phyloP scores from a whole-genome alignment of 2,888 invertebrate species.

The Agonum fuliginosum region DNA sequence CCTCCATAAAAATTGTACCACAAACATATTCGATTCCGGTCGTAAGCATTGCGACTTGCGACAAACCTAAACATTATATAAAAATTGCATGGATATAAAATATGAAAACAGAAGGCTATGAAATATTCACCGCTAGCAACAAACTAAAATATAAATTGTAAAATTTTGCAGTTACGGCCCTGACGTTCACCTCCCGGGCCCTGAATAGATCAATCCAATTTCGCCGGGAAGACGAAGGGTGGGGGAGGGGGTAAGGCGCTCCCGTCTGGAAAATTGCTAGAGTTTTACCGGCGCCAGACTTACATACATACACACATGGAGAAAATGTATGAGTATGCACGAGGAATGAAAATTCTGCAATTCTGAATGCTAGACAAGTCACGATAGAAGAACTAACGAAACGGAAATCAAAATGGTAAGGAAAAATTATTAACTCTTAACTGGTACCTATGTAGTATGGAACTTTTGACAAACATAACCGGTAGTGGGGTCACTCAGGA shows the following conservation, averaged over 20 bases:
- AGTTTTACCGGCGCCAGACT: conserved; percentile 52
- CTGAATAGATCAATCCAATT: conserved; percentile 59
- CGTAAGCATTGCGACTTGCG: conserved; percentile 7
- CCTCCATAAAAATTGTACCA: conserved; percentile 2
- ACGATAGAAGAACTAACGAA: too few relatives aligned
- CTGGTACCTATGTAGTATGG: too few relatives aligned
- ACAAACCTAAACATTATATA: conserved; percentile 37
- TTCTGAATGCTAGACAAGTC: too few relatives aligned
- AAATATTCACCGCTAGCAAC: conserved; percentile 35
- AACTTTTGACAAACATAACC: too few relatives aligned
- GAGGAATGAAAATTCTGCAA: too few relatives aligned
- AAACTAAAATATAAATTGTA: conserved; percentile 35
- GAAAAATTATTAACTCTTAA: too few relatives aligned
- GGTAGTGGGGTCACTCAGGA: too few relatives aligned
- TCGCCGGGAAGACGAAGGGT: too few relatives aligned
- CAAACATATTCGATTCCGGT: background rate
- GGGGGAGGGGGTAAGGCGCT: too few relatives aligned
- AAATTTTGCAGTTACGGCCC: conserved; percentile 48
- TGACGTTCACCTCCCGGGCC: conserved; percentile 37
- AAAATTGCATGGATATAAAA: conserved; percentile 35
- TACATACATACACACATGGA: background rate
- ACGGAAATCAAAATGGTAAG: too few relatives aligned
- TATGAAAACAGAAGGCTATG: conserved; percentile 8
- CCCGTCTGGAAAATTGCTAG: conserved; percentile 56
- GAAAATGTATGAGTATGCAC: background rate